Conservation (phyloP, 2,113 vertebrate genomes). For the Brachyistius frenatus region DNA sequence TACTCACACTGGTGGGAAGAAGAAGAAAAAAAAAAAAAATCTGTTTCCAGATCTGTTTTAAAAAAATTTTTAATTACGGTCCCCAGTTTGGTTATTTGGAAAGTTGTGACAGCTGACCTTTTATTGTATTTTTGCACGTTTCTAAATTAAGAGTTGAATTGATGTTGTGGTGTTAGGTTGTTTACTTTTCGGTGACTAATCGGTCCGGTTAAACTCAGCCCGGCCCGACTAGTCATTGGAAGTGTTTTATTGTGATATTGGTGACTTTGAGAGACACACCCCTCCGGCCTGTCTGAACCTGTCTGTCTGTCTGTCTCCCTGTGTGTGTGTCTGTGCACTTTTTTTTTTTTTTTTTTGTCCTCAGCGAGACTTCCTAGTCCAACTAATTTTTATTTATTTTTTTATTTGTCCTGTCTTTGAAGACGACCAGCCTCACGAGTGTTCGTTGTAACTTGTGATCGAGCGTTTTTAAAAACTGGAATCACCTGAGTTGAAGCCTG, state of each 20-base stretch:
- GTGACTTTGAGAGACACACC: conserved; percentile 64
- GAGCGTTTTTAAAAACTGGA: conserved; percentile 13
- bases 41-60: too few species aligned
- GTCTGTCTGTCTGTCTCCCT: conserved; percentile 77
- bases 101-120: not conserved
- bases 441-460: not conserved
- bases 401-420: not conserved
- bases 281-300: conserved; percentile 75
- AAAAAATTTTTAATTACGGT: conserved; percentile 14
- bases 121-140: too few species aligned
- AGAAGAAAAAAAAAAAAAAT: too few species aligned
- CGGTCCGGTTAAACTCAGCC: conserved; percentile 8
- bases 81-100: not conserved
- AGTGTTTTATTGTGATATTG: conserved; percentile 24
- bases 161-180: too few species aligned
- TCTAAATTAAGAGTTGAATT: too few species aligned
- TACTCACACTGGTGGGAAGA: too few species aligned
- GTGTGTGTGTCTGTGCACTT: conserved; percentile 45
- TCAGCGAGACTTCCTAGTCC: conserved; percentile 5
- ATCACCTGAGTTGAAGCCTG: not conserved
- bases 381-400: not conserved
- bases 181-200: not conserved
- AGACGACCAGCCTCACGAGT: not conserved
- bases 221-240: not conserved
- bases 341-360: conserved; percentile 21